Conservation (phyloP, 1,140 invertebrate species). For the Temnothorax nylanderi region DNA sequence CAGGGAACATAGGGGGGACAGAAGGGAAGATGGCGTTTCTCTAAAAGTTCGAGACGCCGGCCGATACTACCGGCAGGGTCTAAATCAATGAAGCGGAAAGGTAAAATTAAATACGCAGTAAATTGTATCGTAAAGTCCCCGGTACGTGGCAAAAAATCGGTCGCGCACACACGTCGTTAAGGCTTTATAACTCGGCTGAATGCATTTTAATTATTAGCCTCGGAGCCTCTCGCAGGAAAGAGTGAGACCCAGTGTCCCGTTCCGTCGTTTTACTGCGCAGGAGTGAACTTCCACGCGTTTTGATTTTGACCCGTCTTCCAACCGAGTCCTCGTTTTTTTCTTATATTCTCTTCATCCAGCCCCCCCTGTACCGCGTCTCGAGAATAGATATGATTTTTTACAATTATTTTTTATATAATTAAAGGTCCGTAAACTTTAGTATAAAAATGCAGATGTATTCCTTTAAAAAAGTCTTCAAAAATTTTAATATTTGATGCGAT, state of each 20-base stretch:
- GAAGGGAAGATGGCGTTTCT: neutral
- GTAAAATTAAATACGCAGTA: conserved; percentile 76
- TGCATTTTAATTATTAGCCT: conserved; percentile 79
- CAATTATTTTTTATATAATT: neutral
- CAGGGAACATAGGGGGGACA: neutral
- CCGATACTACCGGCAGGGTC: conserved; percentile 43
- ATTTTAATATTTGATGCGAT: neutral
- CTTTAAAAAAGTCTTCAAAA: neutral
- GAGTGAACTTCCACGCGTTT: conserved; percentile 9
- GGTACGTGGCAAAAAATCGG: conserved; percentile 70
- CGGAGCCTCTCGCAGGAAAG: conserved; percentile 17
- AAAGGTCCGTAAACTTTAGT: neutral
- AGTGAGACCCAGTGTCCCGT: neutral
- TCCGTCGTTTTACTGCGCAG: neutral
- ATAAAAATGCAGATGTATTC: no score
- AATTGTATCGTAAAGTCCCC: conserved; percentile 74
- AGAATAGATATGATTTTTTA: neutral
- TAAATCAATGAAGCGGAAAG: conserved; percentile 69
- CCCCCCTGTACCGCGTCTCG: neutral
- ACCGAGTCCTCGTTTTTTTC: neutral
- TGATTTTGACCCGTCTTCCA: neutral
- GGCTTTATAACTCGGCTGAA: conserved; percentile 77
- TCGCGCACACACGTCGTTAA: conserved; percentile 75
- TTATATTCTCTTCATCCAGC: neutral
- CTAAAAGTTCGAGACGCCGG: conserved; percentile 45